Base-by-base conservation (phyloP, 2,888 invertebrate species). In the Drosophila fulvimacula region DNA sequence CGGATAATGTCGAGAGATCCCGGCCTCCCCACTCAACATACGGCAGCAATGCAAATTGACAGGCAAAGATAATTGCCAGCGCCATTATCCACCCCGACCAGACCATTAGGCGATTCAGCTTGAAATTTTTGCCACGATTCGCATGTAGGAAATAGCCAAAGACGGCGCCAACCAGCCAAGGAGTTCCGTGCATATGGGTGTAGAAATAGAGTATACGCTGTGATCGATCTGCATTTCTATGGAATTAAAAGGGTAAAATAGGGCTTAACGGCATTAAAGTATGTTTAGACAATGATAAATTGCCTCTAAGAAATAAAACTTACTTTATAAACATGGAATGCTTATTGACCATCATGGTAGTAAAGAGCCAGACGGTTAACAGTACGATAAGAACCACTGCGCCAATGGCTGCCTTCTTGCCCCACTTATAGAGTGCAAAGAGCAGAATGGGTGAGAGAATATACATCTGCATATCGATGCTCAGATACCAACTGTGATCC, bases 381-480 rank as follows among this genome's bases (percentile, higher is more conserved):
- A 89, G 34, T 0, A 88, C 30, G 17, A 87, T 88, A 4, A 91
- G 34, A 5, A 79, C 10, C 0, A 85, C 48, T 2, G 90, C 62
- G 0, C 60, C 82, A 0, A 64, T 67, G 1, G 76, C 56, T 3
- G 82, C 88, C 46, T 75, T 84, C 41, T 70, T 83, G 21, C 90
- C 84, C 91, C 90, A 91, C 30, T 80, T 90, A 71, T 92, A 92
- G 19, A 94, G 79, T 0, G 93, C 91, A 41, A 93, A 91, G 21
- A 94, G 83, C 5, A 94, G 73, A 1, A 94, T 59, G 0, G 94
- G 94, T 0, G 94, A 93, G n/a, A 94, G 57, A 52, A 93, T 83
- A 73, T 93, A 94, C 24, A 94, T 85, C 82, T 94, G 94, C 90
- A 93, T 94, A 58, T 94, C 94, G 3, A 94, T 93, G 2, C 94